phyloP scores from a whole-genome alignment of 1,140 invertebrate species.

The Popillia japonica region DNA sequence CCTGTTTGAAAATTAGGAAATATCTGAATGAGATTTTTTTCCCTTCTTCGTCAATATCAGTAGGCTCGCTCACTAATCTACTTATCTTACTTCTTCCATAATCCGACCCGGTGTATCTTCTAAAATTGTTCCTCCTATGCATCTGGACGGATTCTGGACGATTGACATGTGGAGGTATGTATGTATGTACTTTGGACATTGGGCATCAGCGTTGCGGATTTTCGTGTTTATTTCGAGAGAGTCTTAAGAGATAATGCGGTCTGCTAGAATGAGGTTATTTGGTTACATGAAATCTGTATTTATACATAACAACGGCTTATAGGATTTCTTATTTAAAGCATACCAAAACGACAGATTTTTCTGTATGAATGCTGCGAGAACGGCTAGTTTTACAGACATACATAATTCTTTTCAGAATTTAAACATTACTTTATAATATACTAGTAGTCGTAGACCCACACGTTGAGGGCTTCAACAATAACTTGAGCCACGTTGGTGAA shows the following conservation, averaged over 20 bases:
- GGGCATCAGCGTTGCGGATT: not conserved
- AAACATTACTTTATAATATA: too few relatives aligned
- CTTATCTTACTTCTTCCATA: not conserved
- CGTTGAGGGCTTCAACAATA: too few relatives aligned
- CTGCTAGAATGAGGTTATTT: not conserved
- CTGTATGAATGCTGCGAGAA: too few relatives aligned
- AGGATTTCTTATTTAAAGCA: not conserved
- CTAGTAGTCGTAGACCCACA: too few relatives aligned
- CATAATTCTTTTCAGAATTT: too few relatives aligned
- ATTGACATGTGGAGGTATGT: not conserved
- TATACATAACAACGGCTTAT: not conserved
- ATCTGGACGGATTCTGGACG: not conserved
- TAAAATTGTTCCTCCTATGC: not conserved
- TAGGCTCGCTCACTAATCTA: not conserved
- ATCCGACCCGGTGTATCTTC: too few relatives aligned
- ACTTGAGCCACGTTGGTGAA: too few relatives aligned
- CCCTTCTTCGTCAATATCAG: not conserved
- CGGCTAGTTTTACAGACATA: too few relatives aligned
- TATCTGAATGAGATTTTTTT: too few relatives aligned
- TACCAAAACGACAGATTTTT: too few relatives aligned
- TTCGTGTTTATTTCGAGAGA: constrained; percentile 1
- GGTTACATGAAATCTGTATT: not conserved
- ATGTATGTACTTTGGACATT: too few relatives aligned
- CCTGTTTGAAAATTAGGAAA: too few relatives aligned
- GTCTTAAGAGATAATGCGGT: constrained; percentile 10